phyloP scores from a whole-genome alignment of 2,797 vertebrate genomes.

The Eulemur coronatus region DNA sequence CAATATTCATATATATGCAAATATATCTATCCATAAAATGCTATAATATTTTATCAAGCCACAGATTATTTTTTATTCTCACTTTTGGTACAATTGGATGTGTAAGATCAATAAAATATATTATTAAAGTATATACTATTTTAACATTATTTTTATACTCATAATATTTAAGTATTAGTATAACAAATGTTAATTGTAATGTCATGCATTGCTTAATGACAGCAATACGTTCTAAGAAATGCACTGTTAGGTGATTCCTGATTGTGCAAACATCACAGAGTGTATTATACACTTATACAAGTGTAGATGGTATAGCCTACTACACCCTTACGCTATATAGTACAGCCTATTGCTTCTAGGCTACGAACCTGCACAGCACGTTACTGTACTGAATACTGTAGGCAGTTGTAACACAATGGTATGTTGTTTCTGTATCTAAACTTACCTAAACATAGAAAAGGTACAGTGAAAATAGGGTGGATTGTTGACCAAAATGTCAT shows the following conservation, averaged over 20 bases:
- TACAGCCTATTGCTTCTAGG: not conserved
- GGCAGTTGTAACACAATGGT: not conserved
- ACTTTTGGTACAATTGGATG: not conserved
- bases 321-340: not conserved
- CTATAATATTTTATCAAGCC: not conserved
- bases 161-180: not conserved
- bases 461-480: not conserved
- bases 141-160: not conserved
- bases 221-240: not conserved
- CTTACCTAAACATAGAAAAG: not conserved
- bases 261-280: not conserved
- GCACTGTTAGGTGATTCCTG: not conserved
- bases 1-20: not conserved
- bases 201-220: not conserved
- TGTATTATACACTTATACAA: not conserved
- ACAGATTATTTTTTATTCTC: not conserved
- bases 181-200: not conserved
- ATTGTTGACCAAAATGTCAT: not conserved
- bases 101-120: not conserved
- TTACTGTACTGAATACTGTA: not conserved
- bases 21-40: not conserved
- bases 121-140: not conserved
- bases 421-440: not conserved
- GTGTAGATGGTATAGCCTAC: not conserved
- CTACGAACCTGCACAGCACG: not conserved